Evolutionary conservation across 2,797 vertebrate species (phyloP).

Genomic region (Pteronotus mesoamericanus): DNA sequence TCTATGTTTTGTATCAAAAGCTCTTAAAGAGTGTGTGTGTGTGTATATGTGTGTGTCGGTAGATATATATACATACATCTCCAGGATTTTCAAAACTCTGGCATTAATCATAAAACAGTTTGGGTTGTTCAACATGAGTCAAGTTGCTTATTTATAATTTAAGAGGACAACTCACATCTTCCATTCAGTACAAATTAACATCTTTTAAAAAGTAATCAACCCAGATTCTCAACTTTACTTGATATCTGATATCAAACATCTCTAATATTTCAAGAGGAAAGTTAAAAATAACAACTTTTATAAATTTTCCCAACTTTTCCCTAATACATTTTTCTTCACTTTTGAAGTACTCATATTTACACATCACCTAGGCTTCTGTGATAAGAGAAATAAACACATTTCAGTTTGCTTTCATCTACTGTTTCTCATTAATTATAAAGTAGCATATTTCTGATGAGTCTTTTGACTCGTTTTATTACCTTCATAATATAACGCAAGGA

Average conservation of each 20-base stretch:
- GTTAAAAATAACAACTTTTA: background rate
- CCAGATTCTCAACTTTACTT: background rate
- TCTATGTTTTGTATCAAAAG: background rate
- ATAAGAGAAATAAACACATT: conserved; percentile 47
- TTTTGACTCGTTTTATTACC: background rate
- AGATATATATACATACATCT: background rate
- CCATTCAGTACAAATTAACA: background rate
- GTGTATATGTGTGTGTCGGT: background rate
- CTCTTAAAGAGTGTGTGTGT: background rate
- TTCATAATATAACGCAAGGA: conserved; percentile 33
- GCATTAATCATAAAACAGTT: background rate
- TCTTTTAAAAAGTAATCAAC: background rate
- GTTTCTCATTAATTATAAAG: conserved; percentile 56
- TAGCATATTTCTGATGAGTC: background rate
- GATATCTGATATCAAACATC: background rate
- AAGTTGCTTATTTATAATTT: background rate
- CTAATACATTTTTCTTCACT: background rate
- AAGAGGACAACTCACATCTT: background rate
- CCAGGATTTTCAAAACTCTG: background rate
- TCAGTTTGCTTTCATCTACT: conserved; percentile 52
- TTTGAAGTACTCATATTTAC: conserved; percentile 48
- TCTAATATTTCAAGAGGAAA: background rate
- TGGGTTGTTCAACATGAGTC: background rate
- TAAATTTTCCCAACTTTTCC: background rate
- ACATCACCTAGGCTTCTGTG: background rate